phyloP scores from a whole-genome alignment of 2,113 vertebrate genomes.

The Nothocercus julius region DNA sequence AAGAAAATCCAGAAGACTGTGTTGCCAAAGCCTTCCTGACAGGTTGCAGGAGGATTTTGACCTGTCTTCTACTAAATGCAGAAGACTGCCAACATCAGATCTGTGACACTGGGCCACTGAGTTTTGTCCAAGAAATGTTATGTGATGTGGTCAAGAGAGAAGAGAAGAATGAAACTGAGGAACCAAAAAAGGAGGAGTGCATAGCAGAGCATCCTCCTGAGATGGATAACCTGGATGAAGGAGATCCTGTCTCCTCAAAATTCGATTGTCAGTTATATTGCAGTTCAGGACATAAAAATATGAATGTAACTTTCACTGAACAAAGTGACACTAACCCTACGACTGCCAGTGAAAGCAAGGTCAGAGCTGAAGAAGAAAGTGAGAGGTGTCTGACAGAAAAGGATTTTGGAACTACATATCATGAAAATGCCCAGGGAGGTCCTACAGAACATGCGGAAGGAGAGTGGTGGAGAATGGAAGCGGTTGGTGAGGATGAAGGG shows the following conservation, averaged over 20 bases:
- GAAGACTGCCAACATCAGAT: neutral
- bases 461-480: neutral
- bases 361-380: neutral
- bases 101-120: neutral
- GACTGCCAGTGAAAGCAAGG: neutral
- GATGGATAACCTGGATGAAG: neutral
- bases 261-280: neutral
- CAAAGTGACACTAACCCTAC: neutral
- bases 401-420: neutral
- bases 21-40: neutral
- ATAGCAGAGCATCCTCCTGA: neutral
- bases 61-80: neutral
- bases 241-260: neutral
- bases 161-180: neutral
- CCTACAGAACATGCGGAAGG: neutral
- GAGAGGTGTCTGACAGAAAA: neutral
- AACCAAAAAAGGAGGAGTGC: neutral
- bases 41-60: neutral
- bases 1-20: neutral
- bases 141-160: neutral
- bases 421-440: neutral
- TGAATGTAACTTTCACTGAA: neutral
- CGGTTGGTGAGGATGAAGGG: neutral
- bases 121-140: neutral
- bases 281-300: neutral